phyloP scores from a whole-genome alignment of 2,888 invertebrate species.

The Alitta virens region DNA sequence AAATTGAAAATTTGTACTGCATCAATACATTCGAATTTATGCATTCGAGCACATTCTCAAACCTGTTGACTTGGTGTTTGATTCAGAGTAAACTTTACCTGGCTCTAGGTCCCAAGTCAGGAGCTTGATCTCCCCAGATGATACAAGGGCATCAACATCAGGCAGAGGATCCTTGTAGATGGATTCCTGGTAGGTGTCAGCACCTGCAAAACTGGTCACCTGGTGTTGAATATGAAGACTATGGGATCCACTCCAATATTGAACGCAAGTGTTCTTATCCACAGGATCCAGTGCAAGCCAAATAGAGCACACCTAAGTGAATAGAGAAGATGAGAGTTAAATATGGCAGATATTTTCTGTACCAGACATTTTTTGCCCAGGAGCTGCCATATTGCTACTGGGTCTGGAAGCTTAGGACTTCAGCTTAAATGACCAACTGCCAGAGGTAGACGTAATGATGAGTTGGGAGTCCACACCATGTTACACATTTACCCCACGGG shows the following conservation, averaged over 20 bases:
- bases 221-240: background rate
- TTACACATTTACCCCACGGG: no score
- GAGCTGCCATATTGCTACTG: no score
- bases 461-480: no score
- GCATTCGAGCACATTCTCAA: no score
- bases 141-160: background rate
- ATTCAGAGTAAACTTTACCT: background rate
- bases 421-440: no score
- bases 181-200: background rate
- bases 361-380: no score
- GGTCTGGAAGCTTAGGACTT: no score
- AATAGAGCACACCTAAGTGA: conserved; percentile 7
- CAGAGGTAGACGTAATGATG: no score
- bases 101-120: conserved; percentile 5
- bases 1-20: no score
- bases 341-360: no score
- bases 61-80: background rate
- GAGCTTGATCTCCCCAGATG: background rate
- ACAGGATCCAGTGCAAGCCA: conserved; percentile 5
- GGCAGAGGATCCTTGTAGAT: background rate
- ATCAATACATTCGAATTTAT: no score
- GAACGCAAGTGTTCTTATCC: background rate
- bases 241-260: conserved; percentile 6
- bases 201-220: conserved; percentile 5
- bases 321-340: no score